A percentile compares a stretch with the other conserved stretches of the same genome.
Evolutionary conservation across 2,888 invertebrate genomes (phyloP).

Genomic region (Ganaspis brasiliensis): DNA sequence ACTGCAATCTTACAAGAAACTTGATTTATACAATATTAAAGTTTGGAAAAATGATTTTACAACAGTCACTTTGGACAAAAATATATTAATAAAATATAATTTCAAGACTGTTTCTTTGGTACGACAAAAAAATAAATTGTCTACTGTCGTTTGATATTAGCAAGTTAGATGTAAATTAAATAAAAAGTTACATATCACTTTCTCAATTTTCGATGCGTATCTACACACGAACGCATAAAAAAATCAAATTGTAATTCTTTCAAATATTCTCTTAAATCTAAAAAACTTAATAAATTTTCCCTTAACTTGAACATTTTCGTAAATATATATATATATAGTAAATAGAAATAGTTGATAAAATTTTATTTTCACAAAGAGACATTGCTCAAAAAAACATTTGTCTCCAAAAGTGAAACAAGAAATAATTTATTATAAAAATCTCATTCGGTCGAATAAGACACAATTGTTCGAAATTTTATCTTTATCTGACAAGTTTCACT

Average conservation of each 20-base stretch:
- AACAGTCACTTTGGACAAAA: slow-evolving; percentile 2
- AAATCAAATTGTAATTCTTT: not conserved
- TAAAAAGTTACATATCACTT: slow-evolving; percentile 5
- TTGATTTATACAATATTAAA: not conserved
- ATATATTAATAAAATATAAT: slow-evolving; percentile 24
- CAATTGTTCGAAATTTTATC: not conserved
- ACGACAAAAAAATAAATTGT: slow-evolving; percentile 8
- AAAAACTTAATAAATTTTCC: slow-evolving; percentile 2
- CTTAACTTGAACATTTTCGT: not conserved
- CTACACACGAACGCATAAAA: not conserved
- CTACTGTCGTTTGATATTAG: slow-evolving; percentile 2
- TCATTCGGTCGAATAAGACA: not conserved
- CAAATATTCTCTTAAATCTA: not conserved
- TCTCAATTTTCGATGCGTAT: not conserved
- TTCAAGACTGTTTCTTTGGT: slow-evolving; percentile 29
- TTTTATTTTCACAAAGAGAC: not conserved
- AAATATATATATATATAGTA: not conserved
- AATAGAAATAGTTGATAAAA: slow-evolving; percentile 2
- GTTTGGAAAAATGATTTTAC: slow-evolving; percentile 17
- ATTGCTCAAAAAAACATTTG: too few relatives aligned
- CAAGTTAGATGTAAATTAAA: slow-evolving; percentile 9
- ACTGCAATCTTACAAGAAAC: not conserved
- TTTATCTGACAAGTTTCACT: slow-evolving; percentile 2
- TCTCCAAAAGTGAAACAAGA: too few relatives aligned
- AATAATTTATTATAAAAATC: too few relatives aligned